Evolutionary conservation across 1,140 invertebrate species (phyloP).

Genomic region (Drosophila bipectinata): DNA sequence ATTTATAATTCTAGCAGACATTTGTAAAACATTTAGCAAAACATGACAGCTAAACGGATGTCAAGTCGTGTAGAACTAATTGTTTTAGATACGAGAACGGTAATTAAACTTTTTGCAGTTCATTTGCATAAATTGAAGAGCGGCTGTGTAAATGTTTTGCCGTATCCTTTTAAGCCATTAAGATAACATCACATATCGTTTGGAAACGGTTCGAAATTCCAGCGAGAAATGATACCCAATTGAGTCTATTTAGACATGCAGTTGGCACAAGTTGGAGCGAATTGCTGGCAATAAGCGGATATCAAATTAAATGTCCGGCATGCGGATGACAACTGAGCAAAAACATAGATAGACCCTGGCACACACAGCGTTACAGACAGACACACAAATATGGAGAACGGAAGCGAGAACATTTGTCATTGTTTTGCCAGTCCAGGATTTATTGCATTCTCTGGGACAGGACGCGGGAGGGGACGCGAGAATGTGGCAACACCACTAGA

Average conservation of each 20-base stretch:
- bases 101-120: conserved; percentile 1
- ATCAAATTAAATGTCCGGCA: conserved; percentile 72
- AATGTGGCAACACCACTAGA: background rate
- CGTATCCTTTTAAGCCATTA: background rate
- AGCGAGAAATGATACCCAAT: conserved; percentile 14
- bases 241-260: conserved; percentile 48
- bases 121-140: conserved; percentile 2
- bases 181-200: conserved; percentile 2
- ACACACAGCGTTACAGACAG: background rate
- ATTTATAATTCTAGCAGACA: conserved; percentile 16
- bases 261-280: conserved; percentile 39
- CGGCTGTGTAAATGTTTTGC: background rate
- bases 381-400: conserved; percentile 29
- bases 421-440: conserved; percentile 76
- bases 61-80: conserved; percentile 25
- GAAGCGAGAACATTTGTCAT: conserved; percentile 67
- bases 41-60: conserved; percentile 31
- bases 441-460: conserved; percentile 62
- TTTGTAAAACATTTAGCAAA: conserved; percentile 28
- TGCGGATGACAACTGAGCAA: conserved; percentile 50
- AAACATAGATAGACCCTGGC: conserved; percentile 1
- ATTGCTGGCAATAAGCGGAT: conserved; percentile 50
- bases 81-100: conserved; percentile 14
- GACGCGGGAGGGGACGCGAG: conserved; percentile 9
- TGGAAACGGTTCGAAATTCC: conserved; percentile 6